Percentiles rank a stretch among this genome's conserved stretches.
These are phyloP conservation scores for Sphaerophoria rueppellii DNA, from an alignment of 2,888 invertebrate genomes.

Conservation along the genomic window DNA sequence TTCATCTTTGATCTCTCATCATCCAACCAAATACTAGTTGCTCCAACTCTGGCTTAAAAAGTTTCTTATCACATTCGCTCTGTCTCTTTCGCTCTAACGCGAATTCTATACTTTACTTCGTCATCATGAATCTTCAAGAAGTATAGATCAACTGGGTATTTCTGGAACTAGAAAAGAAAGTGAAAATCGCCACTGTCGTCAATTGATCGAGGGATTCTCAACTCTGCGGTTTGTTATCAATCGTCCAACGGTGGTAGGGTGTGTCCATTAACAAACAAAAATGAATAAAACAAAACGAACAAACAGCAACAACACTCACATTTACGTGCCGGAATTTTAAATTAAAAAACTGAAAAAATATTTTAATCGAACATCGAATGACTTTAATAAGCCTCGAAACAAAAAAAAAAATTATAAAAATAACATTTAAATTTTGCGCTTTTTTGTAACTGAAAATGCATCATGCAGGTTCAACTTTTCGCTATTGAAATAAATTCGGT, in stretches of 20 bases:
- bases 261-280: slow-evolving; percentile 47
- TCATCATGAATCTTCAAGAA: slow-evolving; percentile 57
- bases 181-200: slow-evolving; percentile 41
- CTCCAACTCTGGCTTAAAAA: background rate
- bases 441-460: slow-evolving; percentile 58
- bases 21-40: too few relatives aligned
- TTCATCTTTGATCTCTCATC: too few relatives aligned
- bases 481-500: too few relatives aligned
- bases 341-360: slow-evolving; percentile 1
- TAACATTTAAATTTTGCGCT: background rate
- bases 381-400: background rate
- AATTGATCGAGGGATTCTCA: background rate
- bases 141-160: too few relatives aligned
- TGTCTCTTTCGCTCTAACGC: slow-evolving; percentile 20
- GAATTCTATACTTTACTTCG: too few relatives aligned
- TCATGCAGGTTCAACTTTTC: too few relatives aligned
- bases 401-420: slow-evolving; percentile 21
- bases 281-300: slow-evolving; percentile 27
- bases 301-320: slow-evolving; percentile 26
- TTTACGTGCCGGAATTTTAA: slow-evolving; percentile 67
- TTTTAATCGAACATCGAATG: too few relatives aligned
- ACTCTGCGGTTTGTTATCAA: slow-evolving; percentile 2
- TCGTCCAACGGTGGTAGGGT: slow-evolving; percentile 40
- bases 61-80: background rate
- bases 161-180: slow-evolving; percentile 42